These are phyloP conservation scores for Platerodrilus igneus DNA, from an alignment of 2,888 invertebrate species.

Conservation along the genomic window DNA sequence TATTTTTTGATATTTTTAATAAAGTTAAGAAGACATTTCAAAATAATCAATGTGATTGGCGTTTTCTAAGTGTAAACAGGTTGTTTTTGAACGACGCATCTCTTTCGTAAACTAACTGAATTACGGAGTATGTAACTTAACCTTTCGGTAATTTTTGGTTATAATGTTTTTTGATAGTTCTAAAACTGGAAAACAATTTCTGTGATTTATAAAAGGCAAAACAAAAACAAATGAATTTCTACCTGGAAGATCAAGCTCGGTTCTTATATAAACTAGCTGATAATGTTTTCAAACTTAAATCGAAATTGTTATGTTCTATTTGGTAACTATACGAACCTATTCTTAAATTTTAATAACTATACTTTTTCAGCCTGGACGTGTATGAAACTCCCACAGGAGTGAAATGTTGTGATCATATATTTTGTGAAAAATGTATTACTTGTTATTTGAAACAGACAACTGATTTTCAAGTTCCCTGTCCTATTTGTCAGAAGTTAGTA, in stretches of 20 bases:
- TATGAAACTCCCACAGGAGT: conserved; percentile 21
- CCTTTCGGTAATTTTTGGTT: no score
- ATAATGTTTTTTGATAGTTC: no score
- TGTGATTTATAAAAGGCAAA: no score
- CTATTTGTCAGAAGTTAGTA: conserved; percentile 11
- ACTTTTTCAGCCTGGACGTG: conserved; percentile 23
- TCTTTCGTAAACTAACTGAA: no score
- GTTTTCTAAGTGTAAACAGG: no score
- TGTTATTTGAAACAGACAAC: conserved; percentile 8
- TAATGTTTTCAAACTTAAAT: conserved; percentile 11
- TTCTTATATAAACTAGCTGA: conserved; percentile 5
- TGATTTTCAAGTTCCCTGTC: conserved; percentile 4
- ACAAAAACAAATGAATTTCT: no score
- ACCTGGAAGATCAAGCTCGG: conserved; percentile 8
- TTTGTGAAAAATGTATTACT: conserved; percentile 25
- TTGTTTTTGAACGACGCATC: no score
- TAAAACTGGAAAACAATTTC: no score
- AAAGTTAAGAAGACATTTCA: no score
- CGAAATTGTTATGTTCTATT: conserved; percentile 23
- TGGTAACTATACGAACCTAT: conserved; percentile 25
- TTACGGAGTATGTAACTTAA: no score
- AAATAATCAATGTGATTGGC: no score
- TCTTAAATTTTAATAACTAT: conserved; percentile 28
- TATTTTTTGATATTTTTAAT: no score
- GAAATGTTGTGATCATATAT: conserved; percentile 22